phyloP scores from a whole-genome alignment of 2,888 invertebrate genomes.

The Aporophyla lueneburgensis region DNA sequence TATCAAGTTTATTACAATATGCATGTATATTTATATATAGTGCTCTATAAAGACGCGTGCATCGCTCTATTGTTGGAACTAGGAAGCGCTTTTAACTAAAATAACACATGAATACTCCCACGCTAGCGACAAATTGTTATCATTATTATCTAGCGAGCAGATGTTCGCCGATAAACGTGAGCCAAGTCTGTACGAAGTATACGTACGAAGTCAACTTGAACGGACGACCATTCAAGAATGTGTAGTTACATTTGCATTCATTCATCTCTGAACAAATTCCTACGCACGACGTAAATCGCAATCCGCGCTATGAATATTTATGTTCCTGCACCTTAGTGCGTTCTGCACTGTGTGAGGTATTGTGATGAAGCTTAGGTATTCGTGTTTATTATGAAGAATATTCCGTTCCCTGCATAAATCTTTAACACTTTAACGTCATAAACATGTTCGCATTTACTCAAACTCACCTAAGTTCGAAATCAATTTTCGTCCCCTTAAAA shows the following conservation, averaged over 20 bases:
- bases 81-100: constrained; percentile 75
- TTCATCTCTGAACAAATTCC: constrained; percentile 61
- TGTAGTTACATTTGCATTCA: constrained; percentile 62
- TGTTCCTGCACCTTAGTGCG: constrained; percentile 43
- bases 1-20: constrained; percentile 31
- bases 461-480: constrained; percentile 11
- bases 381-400: constrained; percentile 3
- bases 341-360: constrained; percentile 46
- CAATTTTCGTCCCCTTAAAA: constrained; percentile 23
- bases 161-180: constrained; percentile 47
- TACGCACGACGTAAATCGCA: constrained; percentile 56
- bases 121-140: constrained; percentile 64
- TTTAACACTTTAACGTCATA: background rate
- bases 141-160: constrained; percentile 59
- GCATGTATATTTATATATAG: constrained; percentile 13
- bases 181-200: constrained; percentile 18
- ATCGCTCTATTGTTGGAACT: constrained; percentile 67
- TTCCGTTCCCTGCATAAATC: background rate
- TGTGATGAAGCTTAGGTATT: constrained; percentile 11
- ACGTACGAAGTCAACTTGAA: constrained; percentile 33
- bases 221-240: constrained; percentile 60
- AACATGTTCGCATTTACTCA: constrained; percentile 3
- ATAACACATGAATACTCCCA: constrained; percentile 73
- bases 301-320: constrained; percentile 59
- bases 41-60: constrained; percentile 56